A percentile compares a stretch with the other conserved stretches of the same genome.
Conservation (phyloP, 2,888 invertebrate genomes). For the Chaitophorus viminalis region DNA sequence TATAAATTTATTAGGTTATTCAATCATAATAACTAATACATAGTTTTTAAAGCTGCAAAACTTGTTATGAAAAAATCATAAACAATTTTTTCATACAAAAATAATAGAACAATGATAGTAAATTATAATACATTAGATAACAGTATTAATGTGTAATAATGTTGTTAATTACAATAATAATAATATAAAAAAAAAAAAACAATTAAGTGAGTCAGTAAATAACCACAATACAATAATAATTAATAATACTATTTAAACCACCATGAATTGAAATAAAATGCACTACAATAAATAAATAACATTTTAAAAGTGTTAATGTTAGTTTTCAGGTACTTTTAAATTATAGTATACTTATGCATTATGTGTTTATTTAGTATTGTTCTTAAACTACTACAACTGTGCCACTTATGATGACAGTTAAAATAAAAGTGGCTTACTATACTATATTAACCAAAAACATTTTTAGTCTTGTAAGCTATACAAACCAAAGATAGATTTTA, state of each 20-base stretch:
- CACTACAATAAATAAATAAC: slow-evolving; percentile 29
- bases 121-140: background rate
- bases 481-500: background rate
- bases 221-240: slow-evolving; percentile 23
- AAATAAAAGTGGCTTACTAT: background rate
- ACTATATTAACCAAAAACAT: background rate
- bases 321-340: slow-evolving; percentile 49
- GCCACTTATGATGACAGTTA: background rate
- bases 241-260: slow-evolving; percentile 28
- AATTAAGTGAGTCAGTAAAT: background rate
- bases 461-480: background rate
- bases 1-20: no score
- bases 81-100: background rate
- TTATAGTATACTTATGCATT: background rate
- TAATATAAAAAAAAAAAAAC: slow-evolving; percentile 15
- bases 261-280: slow-evolving; percentile 9
- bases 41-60: background rate
- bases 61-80: background rate
- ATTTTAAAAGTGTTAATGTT: slow-evolving; percentile 18
- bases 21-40: no score
- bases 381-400: slow-evolving; percentile 8
- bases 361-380: background rate
- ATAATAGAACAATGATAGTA: background rate
- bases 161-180: slow-evolving; percentile 26
- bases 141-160: background rate